These are phyloP conservation scores for Gobiocypris rarus DNA, from an alignment of 2,113 vertebrate genomes.

Conservation along the genomic window DNA sequence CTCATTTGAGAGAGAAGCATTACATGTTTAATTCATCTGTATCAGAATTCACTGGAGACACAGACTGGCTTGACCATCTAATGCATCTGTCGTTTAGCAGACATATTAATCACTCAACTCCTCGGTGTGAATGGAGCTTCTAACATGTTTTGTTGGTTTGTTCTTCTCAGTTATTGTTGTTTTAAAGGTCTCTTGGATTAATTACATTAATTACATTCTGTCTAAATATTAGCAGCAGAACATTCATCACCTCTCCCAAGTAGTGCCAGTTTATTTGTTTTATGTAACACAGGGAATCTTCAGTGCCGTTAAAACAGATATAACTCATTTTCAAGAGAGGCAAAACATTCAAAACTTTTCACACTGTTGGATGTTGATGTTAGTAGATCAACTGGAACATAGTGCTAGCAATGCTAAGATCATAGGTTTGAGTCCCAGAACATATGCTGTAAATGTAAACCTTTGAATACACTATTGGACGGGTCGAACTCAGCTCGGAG, in stretches of 20 bases:
- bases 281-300: neutral
- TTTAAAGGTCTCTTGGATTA: neutral
- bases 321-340: too few relatives aligned
- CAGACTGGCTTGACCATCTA: neutral
- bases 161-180: neutral
- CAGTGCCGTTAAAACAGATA: too few relatives aligned
- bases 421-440: too few relatives aligned
- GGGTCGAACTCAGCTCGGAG: too few relatives aligned
- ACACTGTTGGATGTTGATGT: too few relatives aligned
- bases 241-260: neutral
- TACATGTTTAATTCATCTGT: neutral
- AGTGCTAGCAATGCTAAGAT: too few relatives aligned
- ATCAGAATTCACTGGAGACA: neutral
- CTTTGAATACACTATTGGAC: too few relatives aligned
- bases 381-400: too few relatives aligned
- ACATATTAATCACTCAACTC: neutral
- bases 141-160: neutral
- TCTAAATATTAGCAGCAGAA: slow-evolving; percentile 4
- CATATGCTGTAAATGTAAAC: too few relatives aligned
- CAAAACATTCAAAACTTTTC: too few relatives aligned
- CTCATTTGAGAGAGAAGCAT: neutral
- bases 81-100: neutral
- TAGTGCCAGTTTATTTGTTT: neutral
- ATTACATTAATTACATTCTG: neutral
- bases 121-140: neutral